Percentiles rank a stretch among this genome's conserved stretches.
Conservation (phyloP, 23 tunicate species). For the Diplosoma virens region DNA sequence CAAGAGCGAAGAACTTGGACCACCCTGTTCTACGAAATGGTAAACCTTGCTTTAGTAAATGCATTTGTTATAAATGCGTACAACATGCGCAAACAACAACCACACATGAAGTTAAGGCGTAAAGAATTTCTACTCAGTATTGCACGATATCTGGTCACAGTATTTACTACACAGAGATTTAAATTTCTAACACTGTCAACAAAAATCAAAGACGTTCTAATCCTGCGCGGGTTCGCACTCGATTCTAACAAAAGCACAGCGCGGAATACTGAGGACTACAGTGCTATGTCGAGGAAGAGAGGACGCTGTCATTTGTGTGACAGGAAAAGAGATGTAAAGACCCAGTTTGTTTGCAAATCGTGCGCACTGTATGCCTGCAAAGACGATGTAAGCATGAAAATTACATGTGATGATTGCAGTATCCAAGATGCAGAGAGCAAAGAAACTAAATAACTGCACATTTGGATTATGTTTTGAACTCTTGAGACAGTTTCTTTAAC, state of each 20-base stretch:
- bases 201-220: neutral
- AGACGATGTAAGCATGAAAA: neutral
- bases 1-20: too few relatives aligned
- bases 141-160: neutral
- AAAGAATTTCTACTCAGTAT: neutral
- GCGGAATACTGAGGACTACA: neutral
- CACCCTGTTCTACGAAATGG: too few relatives aligned
- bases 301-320: conserved; percentile 1
- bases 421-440: neutral
- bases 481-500: neutral
- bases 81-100: neutral
- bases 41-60: too few relatives aligned
- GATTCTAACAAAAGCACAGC: neutral
- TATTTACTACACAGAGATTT: neutral
- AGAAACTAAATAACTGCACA: neutral
- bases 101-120: neutral
- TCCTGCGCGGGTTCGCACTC: conserved; percentile 1
- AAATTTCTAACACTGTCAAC: neutral
- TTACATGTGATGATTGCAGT: neutral
- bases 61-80: too few relatives aligned
- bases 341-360: conserved; percentile 14
- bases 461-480: neutral
- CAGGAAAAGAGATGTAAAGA: conserved; percentile 1
- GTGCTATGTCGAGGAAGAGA: neutral
- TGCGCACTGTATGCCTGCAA: neutral